Evolutionary conservation across 2,888 invertebrate species (phyloP).

Genomic region (Gymnocheta viridis): DNA sequence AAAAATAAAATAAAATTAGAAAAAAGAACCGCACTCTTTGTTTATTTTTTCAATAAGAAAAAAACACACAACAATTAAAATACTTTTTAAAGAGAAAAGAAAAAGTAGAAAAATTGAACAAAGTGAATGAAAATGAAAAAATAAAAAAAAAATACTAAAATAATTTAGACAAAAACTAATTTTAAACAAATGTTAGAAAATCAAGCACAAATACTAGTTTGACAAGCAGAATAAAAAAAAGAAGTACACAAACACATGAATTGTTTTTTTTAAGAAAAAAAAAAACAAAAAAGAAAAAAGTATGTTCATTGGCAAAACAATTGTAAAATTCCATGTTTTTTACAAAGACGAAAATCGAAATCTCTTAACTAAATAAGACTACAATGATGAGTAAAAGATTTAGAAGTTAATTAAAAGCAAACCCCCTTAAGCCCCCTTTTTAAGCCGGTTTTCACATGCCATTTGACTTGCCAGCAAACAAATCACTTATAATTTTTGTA

Average conservation of each 20-base stretch:
- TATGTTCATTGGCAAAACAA: constrained; percentile 10
- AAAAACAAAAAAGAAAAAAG: not conserved
- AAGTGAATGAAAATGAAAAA: constrained; percentile 23
- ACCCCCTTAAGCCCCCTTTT: not conserved
- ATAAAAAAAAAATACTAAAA: not conserved
- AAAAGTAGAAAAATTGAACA: constrained; percentile 29
- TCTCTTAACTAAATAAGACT: not conserved
- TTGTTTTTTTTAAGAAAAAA: not conserved
- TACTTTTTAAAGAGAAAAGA: constrained; percentile 40
- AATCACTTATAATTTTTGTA: constrained; percentile 10
- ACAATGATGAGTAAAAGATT: not conserved
- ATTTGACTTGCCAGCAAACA: not conserved
- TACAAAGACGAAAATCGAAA: constrained; percentile 1
- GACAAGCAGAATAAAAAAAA: constrained; percentile 11
- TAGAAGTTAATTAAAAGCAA: not conserved
- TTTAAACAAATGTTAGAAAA: constrained; percentile 38
- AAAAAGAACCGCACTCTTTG: not conserved
- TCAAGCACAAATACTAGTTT: constrained; percentile 57
- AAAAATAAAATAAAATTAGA: constrained; percentile 13
- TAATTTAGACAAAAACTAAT: constrained; percentile 22
- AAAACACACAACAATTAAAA: constrained; percentile 43
- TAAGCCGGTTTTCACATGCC: constrained; percentile 5
- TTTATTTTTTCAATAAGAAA: constrained; percentile 36
- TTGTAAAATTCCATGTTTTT: constrained; percentile 23
- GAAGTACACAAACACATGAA: not conserved